phyloP scores from a whole-genome alignment of 2,888 invertebrate genomes.

The Amiota mariae region DNA sequence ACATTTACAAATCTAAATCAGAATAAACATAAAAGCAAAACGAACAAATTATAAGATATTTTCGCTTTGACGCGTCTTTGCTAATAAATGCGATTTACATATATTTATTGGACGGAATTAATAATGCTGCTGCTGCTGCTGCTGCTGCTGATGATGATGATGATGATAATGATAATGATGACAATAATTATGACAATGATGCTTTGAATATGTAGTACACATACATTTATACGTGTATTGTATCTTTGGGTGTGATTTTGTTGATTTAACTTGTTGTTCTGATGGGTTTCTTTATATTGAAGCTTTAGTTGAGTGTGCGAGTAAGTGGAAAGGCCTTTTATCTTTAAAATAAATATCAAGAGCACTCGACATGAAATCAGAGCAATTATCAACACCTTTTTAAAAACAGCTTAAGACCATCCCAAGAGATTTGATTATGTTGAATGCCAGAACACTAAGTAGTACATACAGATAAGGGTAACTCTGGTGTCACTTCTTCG shows the following conservation, averaged over 20 bases:
- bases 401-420: slow-evolving; percentile 59
- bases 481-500: no score
- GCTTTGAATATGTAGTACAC: no score
- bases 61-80: slow-evolving; percentile 47
- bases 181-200: no score
- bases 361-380: slow-evolving; percentile 55
- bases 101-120: not conserved
- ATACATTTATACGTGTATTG: not conserved
- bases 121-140: not conserved
- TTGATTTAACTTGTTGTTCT: not conserved
- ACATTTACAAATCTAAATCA: slow-evolving; percentile 28
- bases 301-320: not conserved
- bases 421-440: slow-evolving; percentile 44
- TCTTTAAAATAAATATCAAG: slow-evolving; percentile 43
- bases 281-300: not conserved
- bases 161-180: not conserved
- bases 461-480: no score
- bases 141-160: not conserved
- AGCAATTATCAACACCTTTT: slow-evolving; percentile 69
- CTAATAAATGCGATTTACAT: slow-evolving; percentile 25
- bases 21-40: slow-evolving; percentile 34
- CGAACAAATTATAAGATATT: slow-evolving; percentile 36
- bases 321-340: slow-evolving; percentile 49
- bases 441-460: no score
- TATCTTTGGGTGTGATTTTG: not conserved